Conservation (phyloP, 2,888 invertebrate genomes). For the Zele albiditarsus region DNA sequence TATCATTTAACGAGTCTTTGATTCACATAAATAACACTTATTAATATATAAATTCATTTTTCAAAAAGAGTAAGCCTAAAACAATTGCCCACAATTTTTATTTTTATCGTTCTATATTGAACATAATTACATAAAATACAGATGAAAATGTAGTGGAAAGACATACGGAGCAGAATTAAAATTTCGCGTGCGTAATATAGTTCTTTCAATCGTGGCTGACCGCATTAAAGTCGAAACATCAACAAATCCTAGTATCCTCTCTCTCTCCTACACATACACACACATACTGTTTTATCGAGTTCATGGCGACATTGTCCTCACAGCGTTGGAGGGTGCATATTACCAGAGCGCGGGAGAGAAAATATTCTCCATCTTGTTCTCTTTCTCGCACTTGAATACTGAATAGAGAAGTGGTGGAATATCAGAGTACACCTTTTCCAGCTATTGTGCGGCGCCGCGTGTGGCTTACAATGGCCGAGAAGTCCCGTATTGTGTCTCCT, state of each 20-base stretch:
- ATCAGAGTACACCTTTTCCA: conserved; percentile 68
- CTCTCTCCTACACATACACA: too few relatives aligned
- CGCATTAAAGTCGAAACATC: conserved; percentile 22
- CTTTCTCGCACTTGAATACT: conserved; percentile 10
- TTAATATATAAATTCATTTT: too few relatives aligned
- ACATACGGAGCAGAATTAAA: conserved; percentile 32
- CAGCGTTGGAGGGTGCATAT: conserved; percentile 46
- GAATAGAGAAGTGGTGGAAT: conserved; percentile 62
- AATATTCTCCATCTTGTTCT: conserved; percentile 17
- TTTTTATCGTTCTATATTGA: too few relatives aligned
- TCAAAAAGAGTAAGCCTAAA: too few relatives aligned
- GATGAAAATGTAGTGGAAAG: too few relatives aligned
- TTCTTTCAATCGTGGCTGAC: conserved; percentile 10
- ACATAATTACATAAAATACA: too few relatives aligned
- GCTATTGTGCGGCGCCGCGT: conserved; percentile 55
- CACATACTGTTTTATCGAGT: too few relatives aligned
- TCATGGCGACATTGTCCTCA: conserved; percentile 46
- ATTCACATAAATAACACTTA: too few relatives aligned
- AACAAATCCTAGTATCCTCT: conserved; percentile 26
- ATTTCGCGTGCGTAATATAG: conserved; percentile 23
- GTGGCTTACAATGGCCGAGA: conserved; percentile 59
- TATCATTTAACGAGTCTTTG: too few relatives aligned
- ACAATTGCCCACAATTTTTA: too few relatives aligned
- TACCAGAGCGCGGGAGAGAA: conserved; percentile 26
- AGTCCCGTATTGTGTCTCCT: conserved; percentile 66